phyloP scores from a whole-genome alignment of 2,113 vertebrate genomes.

The Butastur rufipennis region DNA sequence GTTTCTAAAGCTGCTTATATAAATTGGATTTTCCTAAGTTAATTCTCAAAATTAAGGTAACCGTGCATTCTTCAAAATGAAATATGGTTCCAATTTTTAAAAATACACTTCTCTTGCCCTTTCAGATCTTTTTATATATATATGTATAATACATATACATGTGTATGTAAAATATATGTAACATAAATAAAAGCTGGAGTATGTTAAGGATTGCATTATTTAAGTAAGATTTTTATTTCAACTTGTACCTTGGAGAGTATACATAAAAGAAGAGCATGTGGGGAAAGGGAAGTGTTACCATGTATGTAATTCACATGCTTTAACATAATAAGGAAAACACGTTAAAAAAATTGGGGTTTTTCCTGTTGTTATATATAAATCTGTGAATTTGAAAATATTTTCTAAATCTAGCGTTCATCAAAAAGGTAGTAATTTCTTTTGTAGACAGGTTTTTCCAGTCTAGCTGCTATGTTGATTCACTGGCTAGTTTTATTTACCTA shows the following conservation, averaged over 20 bases:
- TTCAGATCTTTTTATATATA: background rate
- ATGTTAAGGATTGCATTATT: background rate
- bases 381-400: background rate
- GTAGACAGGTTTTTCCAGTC: background rate
- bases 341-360: background rate
- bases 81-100: background rate
- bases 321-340: background rate
- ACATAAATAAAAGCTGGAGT: background rate
- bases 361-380: background rate
- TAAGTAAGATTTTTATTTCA: background rate
- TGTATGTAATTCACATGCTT: background rate
- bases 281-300: background rate
- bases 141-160: background rate
- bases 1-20: slow-evolving; percentile 9
- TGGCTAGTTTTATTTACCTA: background rate
- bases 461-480: background rate
- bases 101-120: background rate
- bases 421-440: background rate
- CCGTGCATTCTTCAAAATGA: background rate
- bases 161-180: background rate
- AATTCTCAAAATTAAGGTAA: slow-evolving; percentile 9
- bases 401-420: background rate
- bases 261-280: background rate
- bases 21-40: slow-evolving; percentile 1
- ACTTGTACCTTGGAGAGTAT: background rate